Evolutionary conservation across 2,797 vertebrate species (phyloP).

Genomic region (Alectoris magna): DNA sequence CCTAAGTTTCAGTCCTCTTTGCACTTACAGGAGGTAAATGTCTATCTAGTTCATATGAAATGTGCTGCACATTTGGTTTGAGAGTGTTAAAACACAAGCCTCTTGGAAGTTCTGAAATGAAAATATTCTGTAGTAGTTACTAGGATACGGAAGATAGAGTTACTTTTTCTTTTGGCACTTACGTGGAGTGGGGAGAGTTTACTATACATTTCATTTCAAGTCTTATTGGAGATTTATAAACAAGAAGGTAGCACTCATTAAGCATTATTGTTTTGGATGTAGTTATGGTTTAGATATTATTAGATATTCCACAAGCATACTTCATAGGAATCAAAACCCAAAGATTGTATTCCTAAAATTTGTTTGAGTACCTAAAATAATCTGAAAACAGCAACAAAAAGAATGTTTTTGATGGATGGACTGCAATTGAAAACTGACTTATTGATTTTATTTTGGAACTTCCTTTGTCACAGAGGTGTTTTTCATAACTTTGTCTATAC

Average conservation of each 20-base stretch:
- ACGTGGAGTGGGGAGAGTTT: not conserved
- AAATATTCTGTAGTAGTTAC: too few relatives aligned
- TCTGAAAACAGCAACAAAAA: not conserved
- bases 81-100: too few relatives aligned
- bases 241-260: not conserved
- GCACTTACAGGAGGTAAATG: too few relatives aligned
- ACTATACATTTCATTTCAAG: conserved; percentile 43
- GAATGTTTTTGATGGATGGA: not conserved
- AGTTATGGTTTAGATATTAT: conserved; percentile 3
- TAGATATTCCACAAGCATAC: not conserved
- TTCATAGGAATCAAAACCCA: not conserved
- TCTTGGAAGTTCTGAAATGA: too few relatives aligned
- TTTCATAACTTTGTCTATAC: not conserved
- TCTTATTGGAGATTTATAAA: conserved; percentile 35
- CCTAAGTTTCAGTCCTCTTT: too few relatives aligned
- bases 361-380: not conserved
- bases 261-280: conserved; percentile 29
- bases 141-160: not conserved
- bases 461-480: not conserved
- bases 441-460: not conserved
- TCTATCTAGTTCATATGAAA: too few relatives aligned
- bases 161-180: not conserved
- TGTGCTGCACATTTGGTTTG: too few relatives aligned
- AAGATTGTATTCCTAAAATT: not conserved
- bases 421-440: not conserved